Evolutionary conservation across 2,113 vertebrate genomes (phyloP), one percentile per base, ranked within the genome.

Genomic region (Oryzias celebensis): DNA sequence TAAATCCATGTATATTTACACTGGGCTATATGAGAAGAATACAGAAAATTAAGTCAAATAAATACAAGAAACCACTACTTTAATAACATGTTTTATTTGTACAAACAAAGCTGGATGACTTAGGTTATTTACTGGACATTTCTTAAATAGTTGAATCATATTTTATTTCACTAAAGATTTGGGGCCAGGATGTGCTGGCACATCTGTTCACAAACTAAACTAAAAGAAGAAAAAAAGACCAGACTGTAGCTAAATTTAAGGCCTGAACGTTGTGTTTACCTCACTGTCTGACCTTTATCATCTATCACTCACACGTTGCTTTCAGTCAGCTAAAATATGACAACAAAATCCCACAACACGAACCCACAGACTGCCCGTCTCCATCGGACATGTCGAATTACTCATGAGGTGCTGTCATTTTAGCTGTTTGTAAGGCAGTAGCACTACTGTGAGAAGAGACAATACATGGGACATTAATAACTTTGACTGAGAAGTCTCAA

Each of bases 311-410:
- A 68, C 54, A 51, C 67, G 58, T 70, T 62, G 67, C 42, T 75
- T 14, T 31, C 44, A 63, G 26, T n/a, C 24, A 51, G 55, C 44
- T 51, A 17, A 52, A 62, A 57, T 57, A 52, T 31, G 49, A 48
- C 46, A 53, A 46, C 12, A 17, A 20, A 17, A 17, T 22, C 17
- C 58, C 1, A 4, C 70, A 55, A 45, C 67, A 45, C 20, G n/a
- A 20, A 52, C 58, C 64, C 18, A 52, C 60, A 84, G 78, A 85
- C 75, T 53, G 61, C 52, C 36, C 59, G 72, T 63, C 72, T 82
- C 62, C 18, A 16, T 57, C 58, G 47, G 71, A 65, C 63, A 71
- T 52, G 49, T 75, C 52, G 49, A 26, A 63, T 66, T 22, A 24
- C 65, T 59, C 28, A 20, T 26, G 44, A 20, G 15, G 52, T 4